Base-by-base conservation (phyloP, 2,797 vertebrate genomes). In the Neomorphus geoffroyi region DNA sequence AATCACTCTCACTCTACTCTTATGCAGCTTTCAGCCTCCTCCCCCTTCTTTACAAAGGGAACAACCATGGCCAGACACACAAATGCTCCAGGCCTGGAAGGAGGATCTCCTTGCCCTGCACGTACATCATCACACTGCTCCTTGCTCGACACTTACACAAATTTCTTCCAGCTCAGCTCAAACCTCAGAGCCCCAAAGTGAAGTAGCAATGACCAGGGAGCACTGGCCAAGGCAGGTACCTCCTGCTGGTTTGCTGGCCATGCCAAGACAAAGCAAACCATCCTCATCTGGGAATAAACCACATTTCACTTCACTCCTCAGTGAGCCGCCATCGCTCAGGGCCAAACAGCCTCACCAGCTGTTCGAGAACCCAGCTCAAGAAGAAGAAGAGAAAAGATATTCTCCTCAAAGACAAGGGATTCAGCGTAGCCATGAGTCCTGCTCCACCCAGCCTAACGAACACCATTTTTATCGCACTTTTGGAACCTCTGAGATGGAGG, bases 281-380 rank as follows among this genome's bases (percentile, higher is more conserved):
- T 45, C 41, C 24, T 61, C n/a, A 78, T n/a, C 30, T 79, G 37
- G 50, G 79, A 93, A 78, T 69, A 88, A 88, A 77, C n/a, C 53
- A 82, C 65, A 74, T 77, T 92, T 89, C 18, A 45, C 62, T 91
- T 79, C 46, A 81, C n/a, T 79, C 77, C 92, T 94, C 66, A 77
- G 33, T 45, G 71, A 87, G 77, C 5, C 33, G 32, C 70, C 60
- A 18, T 66, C 60, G 58, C 74, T 75, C 46, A 50, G 73, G 41
- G 62, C 46, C 43, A 79, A 86, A 88, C 66, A 84, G 39, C 35
- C 58, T 82, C 62, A 81, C 56, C 90, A 79, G 77, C 26, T 86
- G 51, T 67, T 86, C 67, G 72, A 86, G 83, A 79, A 79, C 7
- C 11, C 41, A 60, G n/a, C 30, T 80, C 18, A 77, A 73, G 56